Base-by-base conservation (phyloP, 2,888 invertebrate species). In the Microlaimidae sp. region DNA sequence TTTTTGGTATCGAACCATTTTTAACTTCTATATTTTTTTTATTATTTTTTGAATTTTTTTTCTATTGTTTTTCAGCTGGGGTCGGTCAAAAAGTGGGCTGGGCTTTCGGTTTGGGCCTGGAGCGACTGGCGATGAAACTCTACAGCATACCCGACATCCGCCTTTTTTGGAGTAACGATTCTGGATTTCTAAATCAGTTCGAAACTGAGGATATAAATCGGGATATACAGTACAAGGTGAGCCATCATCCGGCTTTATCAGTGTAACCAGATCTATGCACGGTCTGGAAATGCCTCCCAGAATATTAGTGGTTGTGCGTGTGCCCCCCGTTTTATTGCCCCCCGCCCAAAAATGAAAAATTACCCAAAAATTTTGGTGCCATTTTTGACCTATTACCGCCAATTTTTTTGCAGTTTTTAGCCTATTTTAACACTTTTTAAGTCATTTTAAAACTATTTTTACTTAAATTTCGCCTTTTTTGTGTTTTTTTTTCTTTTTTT, bases 81-180 rank as follows among this genome's bases (percentile, higher is more conserved):
- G 82, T 83, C 0, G 76, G 75, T 17, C 81, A 86, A 67, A 81
- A 82, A 51, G 84, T 95, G 63, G 95, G 93, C 13, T 97, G 92
- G 82, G 97, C 97, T 1, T 95, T 95, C 73, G 97, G 97, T 7
- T 73, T 97, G 4, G 97, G 97, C 0, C 73, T 99, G 54, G 97
- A 99, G 72, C 77, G 97, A 52, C 74, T 95, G 45, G 93, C 95
- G 1, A 99, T 99, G 97, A 82, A 83, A 40, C 73, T 95, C 19
- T 97, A 89, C 66, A 77, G 81, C 63, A 92, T 99, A 59, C 90
- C 93, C 0, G 95, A 99, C 70, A 95, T 99, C 61, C 76, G 97
- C 53, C 74, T 92, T 28, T 93, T 99, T 76, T 99, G 95, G 97
- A 88, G 86, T 57, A 78, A 75, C 1, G 97, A 99, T 70, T 77